phyloP scores from a whole-genome alignment of 2,113 vertebrate species.

The Desmodus rotundus region DNA sequence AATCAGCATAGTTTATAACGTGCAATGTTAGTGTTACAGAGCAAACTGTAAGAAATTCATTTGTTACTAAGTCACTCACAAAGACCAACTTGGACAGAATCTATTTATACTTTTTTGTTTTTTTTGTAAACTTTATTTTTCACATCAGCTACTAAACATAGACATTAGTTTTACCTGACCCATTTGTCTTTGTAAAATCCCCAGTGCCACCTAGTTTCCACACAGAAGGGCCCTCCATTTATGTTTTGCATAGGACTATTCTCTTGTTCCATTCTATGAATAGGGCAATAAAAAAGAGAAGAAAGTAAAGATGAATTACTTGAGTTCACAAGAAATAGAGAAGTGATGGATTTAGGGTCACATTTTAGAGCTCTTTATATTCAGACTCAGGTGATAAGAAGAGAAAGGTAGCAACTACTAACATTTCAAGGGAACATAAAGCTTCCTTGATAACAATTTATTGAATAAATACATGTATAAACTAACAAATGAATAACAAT shows the following conservation, averaged over 20 bases:
- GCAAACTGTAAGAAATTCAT: neutral
- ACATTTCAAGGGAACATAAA: neutral
- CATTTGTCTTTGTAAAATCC: neutral
- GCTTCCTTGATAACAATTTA: neutral
- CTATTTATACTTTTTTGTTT: too few relatives aligned
- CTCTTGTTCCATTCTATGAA: neutral
- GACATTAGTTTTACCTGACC: neutral
- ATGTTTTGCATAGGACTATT: neutral
- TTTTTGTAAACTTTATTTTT: neutral
- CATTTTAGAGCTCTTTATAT: neutral
- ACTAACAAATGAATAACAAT: neutral
- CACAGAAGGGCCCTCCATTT: neutral
- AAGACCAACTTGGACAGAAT: neutral
- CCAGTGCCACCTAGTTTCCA: neutral
- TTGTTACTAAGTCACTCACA: neutral
- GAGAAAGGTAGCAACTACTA: neutral
- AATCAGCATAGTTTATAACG: neutral
- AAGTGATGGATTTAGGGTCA: neutral
- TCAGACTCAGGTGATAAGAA: neutral
- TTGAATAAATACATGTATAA: neutral
- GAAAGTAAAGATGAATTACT: neutral
- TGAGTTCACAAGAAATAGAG: neutral
- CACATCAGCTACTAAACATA: neutral
- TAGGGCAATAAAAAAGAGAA: neutral
- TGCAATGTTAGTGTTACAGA: neutral